Conservation (phyloP, 2,113 vertebrate species). For the Pygathrix nemaeus region DNA sequence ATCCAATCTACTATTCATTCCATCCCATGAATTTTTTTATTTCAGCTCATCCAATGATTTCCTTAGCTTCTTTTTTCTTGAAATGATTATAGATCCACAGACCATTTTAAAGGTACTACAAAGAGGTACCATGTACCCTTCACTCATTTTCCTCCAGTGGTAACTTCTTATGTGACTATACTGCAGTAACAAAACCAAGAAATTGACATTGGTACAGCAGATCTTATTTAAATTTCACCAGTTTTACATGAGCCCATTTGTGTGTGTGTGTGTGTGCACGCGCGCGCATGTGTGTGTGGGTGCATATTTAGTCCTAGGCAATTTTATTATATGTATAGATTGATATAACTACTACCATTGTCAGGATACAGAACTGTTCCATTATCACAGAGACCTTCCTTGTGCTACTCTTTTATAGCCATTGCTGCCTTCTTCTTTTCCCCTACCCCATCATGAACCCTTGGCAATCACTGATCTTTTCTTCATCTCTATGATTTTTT, state of each 20-base stretch:
- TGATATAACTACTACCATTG: background rate
- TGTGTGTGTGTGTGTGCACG: background rate
- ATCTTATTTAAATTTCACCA: background rate
- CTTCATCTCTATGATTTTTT: background rate
- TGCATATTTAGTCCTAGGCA: background rate
- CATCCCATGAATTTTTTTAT: background rate
- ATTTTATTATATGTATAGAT: background rate
- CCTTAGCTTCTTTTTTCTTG: background rate
- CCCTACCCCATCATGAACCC: background rate
- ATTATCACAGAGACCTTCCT: background rate
- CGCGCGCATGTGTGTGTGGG: background rate
- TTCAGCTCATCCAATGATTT: background rate
- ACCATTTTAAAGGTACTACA: constrained; percentile 1
- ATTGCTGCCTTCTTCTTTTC: background rate
- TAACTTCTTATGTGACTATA: background rate
- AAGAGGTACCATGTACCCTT: background rate
- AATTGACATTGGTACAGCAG: background rate
- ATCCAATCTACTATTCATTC: background rate
- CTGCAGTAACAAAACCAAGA: background rate
- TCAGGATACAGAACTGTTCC: background rate
- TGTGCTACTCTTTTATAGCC: background rate
- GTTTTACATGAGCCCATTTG: background rate
- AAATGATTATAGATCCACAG: background rate
- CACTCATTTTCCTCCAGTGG: background rate
- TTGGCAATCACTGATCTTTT: background rate